phyloP scores from a whole-genome alignment of 2,113 vertebrate genomes.

The Cyprinodon brontotheroides region DNA sequence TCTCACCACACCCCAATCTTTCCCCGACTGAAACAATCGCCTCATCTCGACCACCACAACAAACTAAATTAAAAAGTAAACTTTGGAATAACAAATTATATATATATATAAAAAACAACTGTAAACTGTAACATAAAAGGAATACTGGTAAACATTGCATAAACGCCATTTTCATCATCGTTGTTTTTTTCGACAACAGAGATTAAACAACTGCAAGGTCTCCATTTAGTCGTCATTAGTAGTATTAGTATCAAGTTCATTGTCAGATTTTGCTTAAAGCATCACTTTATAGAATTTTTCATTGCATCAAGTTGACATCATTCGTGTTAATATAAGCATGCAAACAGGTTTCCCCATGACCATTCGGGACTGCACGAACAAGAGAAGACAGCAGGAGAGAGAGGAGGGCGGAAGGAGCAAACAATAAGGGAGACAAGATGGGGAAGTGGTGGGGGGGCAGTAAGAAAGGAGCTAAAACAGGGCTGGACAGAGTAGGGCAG shows the following conservation, averaged over 20 bases:
- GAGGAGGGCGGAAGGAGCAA: background rate
- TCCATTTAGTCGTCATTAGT: constrained; percentile 74
- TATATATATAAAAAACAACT: constrained; percentile 58
- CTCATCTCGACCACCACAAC: constrained; percentile 69
- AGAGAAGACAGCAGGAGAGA: constrained; percentile 52
- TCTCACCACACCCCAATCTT: constrained; percentile 55
- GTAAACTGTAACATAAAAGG: constrained; percentile 55
- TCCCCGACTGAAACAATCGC: constrained; percentile 66
- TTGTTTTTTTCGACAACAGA: constrained; percentile 67
- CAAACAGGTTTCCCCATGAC: constrained; percentile 79
- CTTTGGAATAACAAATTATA: constrained; percentile 75
- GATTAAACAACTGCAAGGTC: constrained; percentile 64
- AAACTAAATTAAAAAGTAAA: constrained; percentile 82
- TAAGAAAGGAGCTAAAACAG: constrained; percentile 48
- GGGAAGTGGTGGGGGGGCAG: constrained; percentile 21
- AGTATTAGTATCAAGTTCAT: constrained; percentile 79
- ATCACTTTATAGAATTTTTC: constrained; percentile 77
- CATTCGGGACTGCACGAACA: constrained; percentile 78
- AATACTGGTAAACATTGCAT: constrained; percentile 77
- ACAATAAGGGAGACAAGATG: constrained; percentile 27
- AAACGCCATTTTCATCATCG: constrained; percentile 71
- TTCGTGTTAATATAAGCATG: constrained; percentile 85
- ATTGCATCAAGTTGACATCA: constrained; percentile 83
- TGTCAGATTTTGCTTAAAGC: constrained; percentile 73
- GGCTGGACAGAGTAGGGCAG: constrained; percentile 43